Evolutionary conservation across 2,113 vertebrate genomes (phyloP), one percentile per base, ranked within the genome.

Genomic region (Nanorana parkeri): DNA sequence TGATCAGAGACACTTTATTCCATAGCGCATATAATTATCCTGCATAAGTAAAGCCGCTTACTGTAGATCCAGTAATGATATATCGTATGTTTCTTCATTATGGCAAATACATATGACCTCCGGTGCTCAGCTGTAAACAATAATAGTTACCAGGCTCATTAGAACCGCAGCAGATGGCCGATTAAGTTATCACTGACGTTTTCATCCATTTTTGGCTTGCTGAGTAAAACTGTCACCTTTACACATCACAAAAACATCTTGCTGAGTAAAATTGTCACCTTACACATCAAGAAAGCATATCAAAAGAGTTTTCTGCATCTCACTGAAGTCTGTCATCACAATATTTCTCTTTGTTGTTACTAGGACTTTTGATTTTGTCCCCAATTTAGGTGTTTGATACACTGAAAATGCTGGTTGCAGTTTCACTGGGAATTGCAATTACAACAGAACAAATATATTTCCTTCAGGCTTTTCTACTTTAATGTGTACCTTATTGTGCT

Each of bases 111-210:
- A 87, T 86, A 84, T 89, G 91, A 92, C 93, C 91, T 90, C 88
- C 61, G 77, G 86, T 90, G 92, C 90, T 92, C 85, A 85, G 88
- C 87, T 90, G 89, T 91, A 93, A 94, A 92, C 92, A 93, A 88
- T 88, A 89, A 88, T 88, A 89, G 90, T 91, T 92, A 91, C 88
- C 85, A 90, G 89, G 88, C 89, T 93, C 92, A 92, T 94, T 93
- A 93, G 91, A 89, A 90, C 90, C 86, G 87, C 85, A 88, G 90
- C 92, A 94, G 93, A 94, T 93, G 92, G 94, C 89, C 90, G 88
- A 88, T 87, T 86, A 87, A 91, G 92, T 92, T 89, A 91, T 93
- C 88, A 64, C 79, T 89, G 91, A 91, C 88, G 90, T 88, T 89
- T 88, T 90, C 89, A 92, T 88, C 86, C 90, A 89, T 90, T 87